Percentiles rank a stretch among this genome's conserved stretches.
These are phyloP conservation scores for Sussaba pulchella DNA, from an alignment of 2,888 invertebrate species.

Conservation along the genomic window DNA sequence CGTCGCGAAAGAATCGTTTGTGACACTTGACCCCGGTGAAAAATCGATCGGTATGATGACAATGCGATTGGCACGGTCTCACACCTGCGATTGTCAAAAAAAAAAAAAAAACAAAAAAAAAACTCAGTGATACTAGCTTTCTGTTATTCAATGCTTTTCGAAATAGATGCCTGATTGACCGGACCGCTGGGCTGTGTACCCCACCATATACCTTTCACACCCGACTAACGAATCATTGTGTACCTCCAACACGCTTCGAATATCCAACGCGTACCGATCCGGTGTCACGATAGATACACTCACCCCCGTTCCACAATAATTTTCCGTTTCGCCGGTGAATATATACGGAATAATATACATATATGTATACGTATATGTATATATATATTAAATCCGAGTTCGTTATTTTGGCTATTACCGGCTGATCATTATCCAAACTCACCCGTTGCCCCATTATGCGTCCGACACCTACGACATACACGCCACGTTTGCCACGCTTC, in stretches of 20 bases:
- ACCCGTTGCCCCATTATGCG: background rate
- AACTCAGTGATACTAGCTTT: constrained; percentile 56
- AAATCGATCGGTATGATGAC: constrained; percentile 41
- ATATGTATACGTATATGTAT: no score
- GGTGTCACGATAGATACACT: constrained; percentile 59
- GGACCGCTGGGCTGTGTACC: constrained; percentile 22
- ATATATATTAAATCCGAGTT: constrained; percentile 14
- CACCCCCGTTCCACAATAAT: background rate
- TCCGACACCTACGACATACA: no score
- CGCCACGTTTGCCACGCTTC: no score
- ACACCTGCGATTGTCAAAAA: no score
- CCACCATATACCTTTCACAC: constrained; percentile 42
- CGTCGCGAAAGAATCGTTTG: background rate
- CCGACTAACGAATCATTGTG: constrained; percentile 68
- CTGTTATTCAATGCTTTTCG: constrained; percentile 66
- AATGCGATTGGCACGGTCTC: constrained; percentile 42
- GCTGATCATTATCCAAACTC: background rate
- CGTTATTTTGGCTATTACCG: constrained; percentile 10
- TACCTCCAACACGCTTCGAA: constrained; percentile 67
- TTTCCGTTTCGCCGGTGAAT: background rate
- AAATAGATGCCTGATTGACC: constrained; percentile 66
- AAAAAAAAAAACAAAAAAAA: constrained; percentile 14
- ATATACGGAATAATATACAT: background rate
- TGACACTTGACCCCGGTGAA: constrained; percentile 6
- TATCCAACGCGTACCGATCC: constrained; percentile 63